Evolutionary conservation across 2,888 invertebrate genomes (phyloP).

Genomic region (Cheilosia soror): DNA sequence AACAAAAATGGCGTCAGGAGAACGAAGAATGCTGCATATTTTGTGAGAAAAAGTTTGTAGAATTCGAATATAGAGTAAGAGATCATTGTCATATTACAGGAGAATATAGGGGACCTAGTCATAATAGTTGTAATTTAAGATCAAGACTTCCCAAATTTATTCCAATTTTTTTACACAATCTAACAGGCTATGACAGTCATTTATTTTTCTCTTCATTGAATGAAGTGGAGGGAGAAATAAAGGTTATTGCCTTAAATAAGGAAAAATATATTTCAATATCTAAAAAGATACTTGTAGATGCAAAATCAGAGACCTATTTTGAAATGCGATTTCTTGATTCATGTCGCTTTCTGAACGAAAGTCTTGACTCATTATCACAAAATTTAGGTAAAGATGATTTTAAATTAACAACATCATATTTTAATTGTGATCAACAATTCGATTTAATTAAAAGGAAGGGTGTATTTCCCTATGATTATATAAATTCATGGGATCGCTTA

Average conservation of each 20-base stretch:
- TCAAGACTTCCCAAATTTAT: not conserved
- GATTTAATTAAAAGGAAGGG: not conserved
- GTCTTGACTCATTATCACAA: not conserved
- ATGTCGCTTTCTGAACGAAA: not conserved
- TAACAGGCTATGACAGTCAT: not conserved
- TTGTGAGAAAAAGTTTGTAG: not conserved
- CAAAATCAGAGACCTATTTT: not conserved
- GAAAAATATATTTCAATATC: too few relatives aligned
- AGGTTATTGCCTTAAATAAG: too few relatives aligned
- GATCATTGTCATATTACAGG: not conserved
- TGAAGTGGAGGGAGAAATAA: not conserved
- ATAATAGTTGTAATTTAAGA: not conserved
- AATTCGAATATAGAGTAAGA: not conserved
- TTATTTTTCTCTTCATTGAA: not conserved
- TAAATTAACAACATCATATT: not conserved
- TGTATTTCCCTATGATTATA: not conserved
- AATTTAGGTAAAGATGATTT: too few relatives aligned
- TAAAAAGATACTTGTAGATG: not conserved
- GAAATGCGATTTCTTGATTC: not conserved
- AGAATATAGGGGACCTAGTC: not conserved
- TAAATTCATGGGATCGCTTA: not conserved
- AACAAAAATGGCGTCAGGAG: not conserved
- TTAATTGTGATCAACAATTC: not conserved
- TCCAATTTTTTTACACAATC: not conserved
- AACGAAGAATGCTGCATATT: not conserved